phyloP scores from a whole-genome alignment of 2,888 invertebrate species.

The Drosophila engyochracea region DNA sequence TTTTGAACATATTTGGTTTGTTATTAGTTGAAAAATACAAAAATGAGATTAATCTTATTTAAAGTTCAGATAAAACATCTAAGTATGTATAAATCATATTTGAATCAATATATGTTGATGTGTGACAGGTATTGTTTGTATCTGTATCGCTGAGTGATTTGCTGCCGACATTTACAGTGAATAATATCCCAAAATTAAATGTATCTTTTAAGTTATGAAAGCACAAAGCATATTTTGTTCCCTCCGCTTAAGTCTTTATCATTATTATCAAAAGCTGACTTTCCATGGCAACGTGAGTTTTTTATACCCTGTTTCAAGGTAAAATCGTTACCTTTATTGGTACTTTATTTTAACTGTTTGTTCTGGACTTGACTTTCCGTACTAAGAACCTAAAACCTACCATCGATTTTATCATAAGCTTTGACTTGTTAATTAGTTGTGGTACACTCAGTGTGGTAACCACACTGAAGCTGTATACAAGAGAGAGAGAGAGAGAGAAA shows the following conservation, averaged over 20 bases:
- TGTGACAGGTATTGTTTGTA: background rate
- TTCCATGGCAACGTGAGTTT: background rate
- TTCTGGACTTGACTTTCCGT: constrained; percentile 24
- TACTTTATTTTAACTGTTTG: constrained; percentile 9
- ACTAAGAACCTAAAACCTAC: constrained; percentile 44
- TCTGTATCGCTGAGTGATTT: background rate
- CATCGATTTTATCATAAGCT: constrained; percentile 46
- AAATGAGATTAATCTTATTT: background rate
- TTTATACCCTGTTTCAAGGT: background rate
- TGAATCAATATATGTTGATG: background rate
- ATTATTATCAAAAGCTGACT: background rate
- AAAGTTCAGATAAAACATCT: background rate
- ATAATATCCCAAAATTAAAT: background rate
- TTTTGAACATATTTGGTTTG: background rate
- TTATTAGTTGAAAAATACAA: background rate
- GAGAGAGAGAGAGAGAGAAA: background rate
- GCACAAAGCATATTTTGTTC: background rate
- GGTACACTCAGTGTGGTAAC: constrained; percentile 14
- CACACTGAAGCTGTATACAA: background rate
- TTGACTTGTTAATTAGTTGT: constrained; percentile 37
- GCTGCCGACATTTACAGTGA: background rate
- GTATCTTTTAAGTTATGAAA: background rate
- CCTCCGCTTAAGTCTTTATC: too few species aligned
- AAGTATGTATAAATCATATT: background rate
- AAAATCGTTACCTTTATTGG: constrained; percentile 24